Evolutionary conservation across 2,113 vertebrate genomes (phyloP), one percentile per base, ranked within the genome.

Genomic region (Brachyhypopomus occidentalis): DNA sequence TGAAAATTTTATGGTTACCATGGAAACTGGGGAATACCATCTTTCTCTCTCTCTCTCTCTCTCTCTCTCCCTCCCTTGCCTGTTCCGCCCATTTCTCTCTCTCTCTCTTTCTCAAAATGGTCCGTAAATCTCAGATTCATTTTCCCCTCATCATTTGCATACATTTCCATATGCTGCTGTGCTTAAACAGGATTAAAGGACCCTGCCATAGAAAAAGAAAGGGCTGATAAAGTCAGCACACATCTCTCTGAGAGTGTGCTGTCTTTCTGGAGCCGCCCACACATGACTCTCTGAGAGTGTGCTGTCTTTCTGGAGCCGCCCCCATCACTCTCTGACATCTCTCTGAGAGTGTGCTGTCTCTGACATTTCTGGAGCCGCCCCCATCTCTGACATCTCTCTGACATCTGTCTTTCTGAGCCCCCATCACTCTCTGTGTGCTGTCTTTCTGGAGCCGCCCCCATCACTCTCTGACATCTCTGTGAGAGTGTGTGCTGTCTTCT

Each of bases 1-100:
- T 83, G 84, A 72, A 81, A 80, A 83, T 82, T 38, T 38, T 73
- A 69, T 79, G 0, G 91, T 93, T 93, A 85, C 93, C 90, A 93
- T 93, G 90, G 92, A 88, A 94, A 94, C 92, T 89, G 87, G 91
- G 91, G 89, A 89, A 90, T 89, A 89, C 92, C 88, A 52, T 82
- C 88, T 52, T 3, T 52, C 45, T 52, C 41, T 45, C 85, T 78
- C 83, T 75, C 59, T 85, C 84, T 79, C 59, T 75, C 17, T 48
- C 34, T 66, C 69, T 59, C 45, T 59, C 41, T 77, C 69, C 79
- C 62, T 22, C 75, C 75, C 58, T 52, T 1, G 7, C 45, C 12
- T 14, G 27, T 67, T 72, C 36, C 23, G 22, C 74, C 64, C 20
- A 59, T 66, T 55, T 55, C 23, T 27, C 48, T 5, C 34, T 48